phyloP scores from a whole-genome alignment of 1,140 invertebrate genomes.

The Caenorhabditis inopinata region DNA sequence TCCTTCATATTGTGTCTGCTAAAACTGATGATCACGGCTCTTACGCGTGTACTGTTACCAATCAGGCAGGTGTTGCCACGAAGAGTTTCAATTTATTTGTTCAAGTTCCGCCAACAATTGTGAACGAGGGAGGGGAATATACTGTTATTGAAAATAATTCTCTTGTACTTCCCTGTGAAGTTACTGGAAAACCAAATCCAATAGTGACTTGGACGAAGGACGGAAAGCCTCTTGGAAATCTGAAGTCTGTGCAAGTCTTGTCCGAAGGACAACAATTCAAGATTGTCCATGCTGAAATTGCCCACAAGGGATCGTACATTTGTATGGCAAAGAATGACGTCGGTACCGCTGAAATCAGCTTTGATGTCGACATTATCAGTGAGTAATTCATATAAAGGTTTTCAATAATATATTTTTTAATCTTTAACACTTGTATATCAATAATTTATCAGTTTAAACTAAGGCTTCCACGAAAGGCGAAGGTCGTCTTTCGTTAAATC shows the following conservation, averaged over 20 bases:
- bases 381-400: conserved; percentile 20
- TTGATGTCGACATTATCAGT: conserved; percentile 66
- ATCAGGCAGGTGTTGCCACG: conserved; percentile 66
- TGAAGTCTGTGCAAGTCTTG: conserved; percentile 47
- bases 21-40: conserved; percentile 67
- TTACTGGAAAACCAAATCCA: conserved; percentile 66
- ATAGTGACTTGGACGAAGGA: conserved; percentile 50
- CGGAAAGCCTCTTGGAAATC: conserved; percentile 27
- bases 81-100: conserved; percentile 66
- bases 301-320: conserved; percentile 65
- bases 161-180: conserved; percentile 66
- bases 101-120: conserved; percentile 58
- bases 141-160: conserved; percentile 58
- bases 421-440: too few relatives aligned
- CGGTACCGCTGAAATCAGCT: conserved; percentile 66
- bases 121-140: conserved; percentile 55
- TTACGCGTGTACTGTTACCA: conserved; percentile 49
- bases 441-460: too few relatives aligned
- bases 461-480: too few relatives aligned
- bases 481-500: too few relatives aligned
- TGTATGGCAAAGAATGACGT: conserved; percentile 67
- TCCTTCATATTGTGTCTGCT: conserved; percentile 67
- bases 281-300: conserved; percentile 44
- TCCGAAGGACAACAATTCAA: conserved; percentile 54
- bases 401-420: too few relatives aligned